Evolutionary conservation across 2,113 vertebrate genomes (phyloP).

Genomic region (Etheostoma spectabile): DNA sequence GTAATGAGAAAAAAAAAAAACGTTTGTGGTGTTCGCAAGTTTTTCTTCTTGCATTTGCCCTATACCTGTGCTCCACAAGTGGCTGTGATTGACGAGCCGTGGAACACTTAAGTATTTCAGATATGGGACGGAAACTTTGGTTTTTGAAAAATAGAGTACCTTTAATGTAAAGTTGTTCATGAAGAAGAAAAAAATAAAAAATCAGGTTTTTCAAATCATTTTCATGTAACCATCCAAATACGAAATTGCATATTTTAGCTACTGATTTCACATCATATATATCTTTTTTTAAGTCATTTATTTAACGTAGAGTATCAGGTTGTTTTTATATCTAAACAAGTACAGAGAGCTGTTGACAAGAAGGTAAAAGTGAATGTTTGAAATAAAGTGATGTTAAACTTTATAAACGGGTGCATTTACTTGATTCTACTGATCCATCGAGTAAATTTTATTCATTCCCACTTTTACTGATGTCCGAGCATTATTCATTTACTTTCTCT

Average conservation of each 20-base stretch:
- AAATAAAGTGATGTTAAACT: slow-evolving; percentile 52
- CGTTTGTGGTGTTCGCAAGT: slow-evolving; percentile 63
- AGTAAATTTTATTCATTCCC: slow-evolving; percentile 43
- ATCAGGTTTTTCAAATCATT: slow-evolving; percentile 68
- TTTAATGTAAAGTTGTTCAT: slow-evolving; percentile 80
- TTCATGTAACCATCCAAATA: slow-evolving; percentile 56
- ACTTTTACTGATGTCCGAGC: slow-evolving; percentile 32
- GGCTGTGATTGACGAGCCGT: slow-evolving; percentile 64
- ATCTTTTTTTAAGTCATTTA: slow-evolving; percentile 49
- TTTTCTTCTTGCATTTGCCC: slow-evolving; percentile 57
- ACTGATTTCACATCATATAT: slow-evolving; percentile 57
- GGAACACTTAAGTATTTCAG: slow-evolving; percentile 58
- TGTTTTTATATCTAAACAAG: slow-evolving; percentile 59
- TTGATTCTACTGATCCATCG: slow-evolving; percentile 30
- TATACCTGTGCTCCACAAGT: slow-evolving; percentile 48
- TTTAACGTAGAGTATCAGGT: slow-evolving; percentile 50
- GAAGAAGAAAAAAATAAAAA: slow-evolving; percentile 44
- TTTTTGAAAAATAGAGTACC: slow-evolving; percentile 65
- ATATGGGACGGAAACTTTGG: slow-evolving; percentile 52
- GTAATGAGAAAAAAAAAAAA: slow-evolving; percentile 67
- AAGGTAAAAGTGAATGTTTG: slow-evolving; percentile 30
- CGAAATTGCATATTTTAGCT: slow-evolving; percentile 57
- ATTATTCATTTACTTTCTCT: slow-evolving; percentile 12
- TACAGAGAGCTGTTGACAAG: slow-evolving; percentile 18
- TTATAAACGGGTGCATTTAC: slow-evolving; percentile 38